A percentile compares a stretch with the other conserved stretches of the same genome.
Conservation (phyloP, 1,140 invertebrate species). For the Tetragnatha versicolor region DNA sequence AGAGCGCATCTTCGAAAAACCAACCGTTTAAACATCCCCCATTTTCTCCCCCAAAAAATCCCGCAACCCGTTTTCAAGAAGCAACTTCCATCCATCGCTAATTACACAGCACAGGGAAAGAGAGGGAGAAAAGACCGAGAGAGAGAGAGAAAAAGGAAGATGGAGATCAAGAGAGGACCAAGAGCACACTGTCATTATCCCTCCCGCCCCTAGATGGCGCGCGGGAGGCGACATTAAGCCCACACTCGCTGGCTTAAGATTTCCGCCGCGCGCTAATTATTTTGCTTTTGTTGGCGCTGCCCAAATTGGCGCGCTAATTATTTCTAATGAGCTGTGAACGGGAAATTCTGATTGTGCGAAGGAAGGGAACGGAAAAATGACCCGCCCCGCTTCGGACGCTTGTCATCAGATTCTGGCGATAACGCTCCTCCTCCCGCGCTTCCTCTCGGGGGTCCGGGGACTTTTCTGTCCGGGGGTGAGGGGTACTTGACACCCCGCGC, state of each 20-base stretch:
- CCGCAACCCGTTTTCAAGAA: no score
- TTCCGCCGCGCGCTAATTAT: conserved; percentile 42
- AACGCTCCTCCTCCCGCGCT: not conserved
- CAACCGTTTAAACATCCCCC: no score
- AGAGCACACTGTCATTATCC: not conserved
- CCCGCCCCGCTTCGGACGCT: not conserved
- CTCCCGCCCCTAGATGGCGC: conserved; percentile 30
- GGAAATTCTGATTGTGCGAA: conserved; percentile 40
- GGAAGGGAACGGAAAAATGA: conserved; percentile 37
- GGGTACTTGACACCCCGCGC: no score
- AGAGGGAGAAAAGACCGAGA: no score
- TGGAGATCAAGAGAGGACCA: no score
- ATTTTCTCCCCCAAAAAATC: no score
- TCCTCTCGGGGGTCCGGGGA: no score
- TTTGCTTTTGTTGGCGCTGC: conserved; percentile 39
- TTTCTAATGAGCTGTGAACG: conserved; percentile 45
- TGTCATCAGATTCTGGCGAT: not conserved
- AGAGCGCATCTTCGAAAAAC: no score
- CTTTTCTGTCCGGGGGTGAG: no score
- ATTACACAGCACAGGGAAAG: no score
- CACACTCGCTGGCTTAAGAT: conserved; percentile 2
- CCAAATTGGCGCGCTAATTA: conserved; percentile 47
- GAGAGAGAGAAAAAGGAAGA: no score
- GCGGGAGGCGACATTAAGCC: not conserved
- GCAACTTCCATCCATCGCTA: no score